These are phyloP conservation scores for Semibalanus balanoides DNA, from an alignment of 1,140 invertebrate species.

Conservation along the genomic window DNA sequence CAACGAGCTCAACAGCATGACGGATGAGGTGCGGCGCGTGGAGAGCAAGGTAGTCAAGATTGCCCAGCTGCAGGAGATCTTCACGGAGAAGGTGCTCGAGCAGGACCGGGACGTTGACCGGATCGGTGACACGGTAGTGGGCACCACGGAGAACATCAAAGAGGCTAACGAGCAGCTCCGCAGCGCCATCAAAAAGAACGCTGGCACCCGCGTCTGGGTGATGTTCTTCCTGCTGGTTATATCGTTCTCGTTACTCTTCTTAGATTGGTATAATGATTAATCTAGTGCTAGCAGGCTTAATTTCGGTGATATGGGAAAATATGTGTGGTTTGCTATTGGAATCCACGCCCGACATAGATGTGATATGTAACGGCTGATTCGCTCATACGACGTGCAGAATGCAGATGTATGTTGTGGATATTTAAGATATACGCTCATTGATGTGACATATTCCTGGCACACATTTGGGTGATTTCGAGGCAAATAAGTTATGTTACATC, in stretches of 20 bases:
- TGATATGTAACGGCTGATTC: too few relatives aligned
- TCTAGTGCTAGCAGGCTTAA: not conserved
- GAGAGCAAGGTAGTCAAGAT: conserved; percentile 90
- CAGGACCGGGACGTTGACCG: conserved; percentile 87
- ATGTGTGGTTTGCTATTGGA: too few relatives aligned
- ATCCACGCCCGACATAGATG: too few relatives aligned
- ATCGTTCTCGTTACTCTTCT: conserved; percentile 86
- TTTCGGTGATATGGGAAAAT: too few relatives aligned
- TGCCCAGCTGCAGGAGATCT: conserved; percentile 87
- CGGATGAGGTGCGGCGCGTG: conserved; percentile 61
- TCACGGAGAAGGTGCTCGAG: conserved; percentile 89
- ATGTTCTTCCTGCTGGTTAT: conserved; percentile 90
- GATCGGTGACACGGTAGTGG: conserved; percentile 70
- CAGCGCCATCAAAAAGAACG: conserved; percentile 90
- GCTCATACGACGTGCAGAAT: too few relatives aligned
- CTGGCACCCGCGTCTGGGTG: conserved; percentile 81
- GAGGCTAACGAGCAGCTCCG: conserved; percentile 93
- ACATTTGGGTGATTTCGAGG: too few relatives aligned
- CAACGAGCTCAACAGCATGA: conserved; percentile 65
- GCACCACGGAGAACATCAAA: conserved; percentile 85
- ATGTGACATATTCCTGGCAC: too few relatives aligned
- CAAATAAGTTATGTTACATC: too few relatives aligned
- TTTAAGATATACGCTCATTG: too few relatives aligned
- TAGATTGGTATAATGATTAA: conserved; percentile 98
- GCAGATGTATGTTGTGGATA: too few relatives aligned